Evolutionary conservation across 2,888 invertebrate species (phyloP), one percentile per base, ranked within the genome.

Genomic region (Idaea dimidiata): DNA sequence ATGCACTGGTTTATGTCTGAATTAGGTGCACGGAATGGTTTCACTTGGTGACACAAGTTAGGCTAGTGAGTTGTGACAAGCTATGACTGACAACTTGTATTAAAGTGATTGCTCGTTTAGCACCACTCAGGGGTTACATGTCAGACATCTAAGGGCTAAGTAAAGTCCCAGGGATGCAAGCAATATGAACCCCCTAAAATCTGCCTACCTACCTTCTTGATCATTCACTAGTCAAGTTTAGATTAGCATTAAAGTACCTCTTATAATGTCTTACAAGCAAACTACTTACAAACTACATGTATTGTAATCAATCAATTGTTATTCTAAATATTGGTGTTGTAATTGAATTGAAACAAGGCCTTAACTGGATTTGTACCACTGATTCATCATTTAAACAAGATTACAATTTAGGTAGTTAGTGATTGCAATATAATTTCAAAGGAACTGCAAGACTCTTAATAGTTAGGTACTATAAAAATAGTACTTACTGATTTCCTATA

Each of bases 211-310:
- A 43, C 8, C 43, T 43, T 33, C 14, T 33, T 43, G 10, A 8
- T 43, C 8, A 14, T 43, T 43, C 8, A 14, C 10, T 43, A 14
- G 43, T 10, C 10, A 43, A 43, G 10, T 43, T 43, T 43, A 43
- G 14, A 10, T 43, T 3, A 14, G 43, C 8, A 43, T 10, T 3
- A 3, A 43, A 14, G 14, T 43, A 14, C 8, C 14, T 43, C 8
- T 43, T 43, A 43, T 8, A 43, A 10, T 43, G 43, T 43, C 43
- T 43, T 70, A 69, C 76, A 76, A 73, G 57, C 65, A 43, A 1
- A 14, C 14, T 14, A 43, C 43, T 43, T 43, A 43, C 43, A 43
- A 43, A 43, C 8, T 43, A 43, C 43, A 43, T 43, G 43, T 10
- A 14, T 14, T 43, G 43, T 10, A 14, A 8, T 43, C 43, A 43